phyloP scores from a whole-genome alignment of 2,113 vertebrate genomes.

The Falco punctatus region DNA sequence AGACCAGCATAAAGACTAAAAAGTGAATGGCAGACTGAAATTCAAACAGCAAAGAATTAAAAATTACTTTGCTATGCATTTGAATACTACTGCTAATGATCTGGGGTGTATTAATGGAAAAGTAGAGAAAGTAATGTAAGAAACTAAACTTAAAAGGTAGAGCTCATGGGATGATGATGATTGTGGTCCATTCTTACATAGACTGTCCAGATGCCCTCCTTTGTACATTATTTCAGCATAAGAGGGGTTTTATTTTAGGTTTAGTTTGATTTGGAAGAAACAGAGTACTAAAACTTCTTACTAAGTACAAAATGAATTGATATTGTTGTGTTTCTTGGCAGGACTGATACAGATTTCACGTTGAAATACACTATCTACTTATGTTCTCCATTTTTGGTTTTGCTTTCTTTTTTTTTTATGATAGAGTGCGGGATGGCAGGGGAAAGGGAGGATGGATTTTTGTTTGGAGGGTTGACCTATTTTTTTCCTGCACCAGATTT shows the following conservation, averaged over 20 bases:
- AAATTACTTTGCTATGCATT: neutral
- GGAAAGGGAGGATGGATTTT: neutral
- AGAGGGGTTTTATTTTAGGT: neutral
- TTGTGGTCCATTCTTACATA: neutral
- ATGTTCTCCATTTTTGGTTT: neutral
- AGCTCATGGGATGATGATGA: neutral
- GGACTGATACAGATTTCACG: neutral
- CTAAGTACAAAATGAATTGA: slow-evolving; percentile 27
- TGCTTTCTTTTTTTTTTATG: neutral
- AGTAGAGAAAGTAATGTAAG: neutral
- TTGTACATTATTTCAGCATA: slow-evolving; percentile 13
- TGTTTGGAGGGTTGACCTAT: neutral
- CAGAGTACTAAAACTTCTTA: neutral
- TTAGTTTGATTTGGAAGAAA: slow-evolving; percentile 41
- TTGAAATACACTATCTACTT: neutral
- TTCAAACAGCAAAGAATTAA: neutral
- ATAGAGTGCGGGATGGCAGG: neutral
- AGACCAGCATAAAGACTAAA: neutral
- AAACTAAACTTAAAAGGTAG: neutral
- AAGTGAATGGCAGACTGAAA: neutral
- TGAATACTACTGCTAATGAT: neutral
- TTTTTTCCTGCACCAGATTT: neutral
- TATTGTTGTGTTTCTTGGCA: slow-evolving; percentile 27
- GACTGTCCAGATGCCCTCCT: neutral
- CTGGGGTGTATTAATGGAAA: neutral